phyloP scores from a whole-genome alignment of 2,797 vertebrate genomes.

The Synaphobranchus kaupii region DNA sequence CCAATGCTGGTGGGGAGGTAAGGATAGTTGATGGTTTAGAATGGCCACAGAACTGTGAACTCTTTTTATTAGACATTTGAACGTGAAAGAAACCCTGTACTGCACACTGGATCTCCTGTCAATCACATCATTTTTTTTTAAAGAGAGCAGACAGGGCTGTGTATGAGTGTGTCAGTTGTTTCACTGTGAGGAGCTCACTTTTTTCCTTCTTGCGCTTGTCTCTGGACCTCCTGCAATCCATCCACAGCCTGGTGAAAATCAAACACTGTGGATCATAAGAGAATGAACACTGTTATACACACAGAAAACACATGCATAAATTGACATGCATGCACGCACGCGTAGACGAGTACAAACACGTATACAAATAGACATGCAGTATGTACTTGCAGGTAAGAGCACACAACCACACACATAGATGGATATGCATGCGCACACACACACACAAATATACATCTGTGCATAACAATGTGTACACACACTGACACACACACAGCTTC shows the following conservation, averaged over 20 bases:
- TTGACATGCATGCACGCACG: slow-evolving; percentile 2
- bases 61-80: neutral
- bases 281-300: slow-evolving; percentile 31
- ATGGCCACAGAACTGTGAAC: neutral
- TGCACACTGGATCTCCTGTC: neutral
- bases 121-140: neutral
- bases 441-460: slow-evolving; percentile 2
- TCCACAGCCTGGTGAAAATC: slow-evolving; percentile 98
- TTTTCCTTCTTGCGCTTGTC: slow-evolving; percentile 94
- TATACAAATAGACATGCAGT: slow-evolving; percentile 34
- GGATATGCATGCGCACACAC: neutral
- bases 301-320: neutral
- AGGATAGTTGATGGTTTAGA: neutral
- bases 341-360: neutral
- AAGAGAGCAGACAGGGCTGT: slow-evolving; percentile 26
- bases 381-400: no score
- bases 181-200: slow-evolving; percentile 75
- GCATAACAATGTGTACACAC: neutral
- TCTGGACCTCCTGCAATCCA: slow-evolving; percentile 92
- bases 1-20: slow-evolving; percentile 79
- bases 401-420: neutral
- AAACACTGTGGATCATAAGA: slow-evolving; percentile 78
- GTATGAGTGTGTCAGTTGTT: neutral
- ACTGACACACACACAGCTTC: neutral
- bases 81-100: neutral